Evolutionary conservation across 2,797 vertebrate species (phyloP), one percentile per base, ranked within the genome.

Genomic region (Ctenopoma multispine): DNA sequence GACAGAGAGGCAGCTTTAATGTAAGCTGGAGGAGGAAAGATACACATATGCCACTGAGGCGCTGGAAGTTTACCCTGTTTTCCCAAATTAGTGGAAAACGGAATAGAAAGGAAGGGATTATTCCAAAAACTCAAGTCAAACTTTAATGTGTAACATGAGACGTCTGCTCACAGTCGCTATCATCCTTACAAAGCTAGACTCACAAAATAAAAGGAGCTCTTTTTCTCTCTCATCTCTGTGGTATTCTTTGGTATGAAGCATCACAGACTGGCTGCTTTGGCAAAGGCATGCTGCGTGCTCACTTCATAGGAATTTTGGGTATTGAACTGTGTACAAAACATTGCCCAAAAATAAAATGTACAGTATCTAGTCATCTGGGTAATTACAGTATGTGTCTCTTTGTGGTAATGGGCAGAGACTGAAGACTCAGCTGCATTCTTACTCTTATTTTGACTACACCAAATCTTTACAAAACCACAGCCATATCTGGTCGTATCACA

Each of bases 231-330:
- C 46, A 61, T 58, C 60, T 75, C 23, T 62, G 34, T 61, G 69
- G 75, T 49, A 68, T 67, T 55, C 31, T 63, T 61, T 58, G 68
- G 61, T 68, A 4, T 3, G 6, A 65, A 49, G 58, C 43, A 2
- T 47, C 64, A 47, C 63, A 51, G 29, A 23, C 59, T 14, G 77
- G 56, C 49, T 72, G 59, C 20, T 71, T 77, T 67, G 68, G 74
- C 69, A 63, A 27, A 21, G 20, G 12, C 36, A 41, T 5, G 53
- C 47, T 41, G 54, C 48, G 51, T 21, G 50, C 64, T 89, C 81
- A 86, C 44, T 6, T 63, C 14, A 41, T 31, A 72, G 72, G 68
- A 82, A 88, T 80, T 71, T 44, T 50, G 72, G 47, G 46, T 60
- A 77, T 81, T 86, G 18, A 23, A 67, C 53, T 55, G 50, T 44